Base-by-base conservation (phyloP, 2,888 invertebrate species). In the Geotrupes spiniger region DNA sequence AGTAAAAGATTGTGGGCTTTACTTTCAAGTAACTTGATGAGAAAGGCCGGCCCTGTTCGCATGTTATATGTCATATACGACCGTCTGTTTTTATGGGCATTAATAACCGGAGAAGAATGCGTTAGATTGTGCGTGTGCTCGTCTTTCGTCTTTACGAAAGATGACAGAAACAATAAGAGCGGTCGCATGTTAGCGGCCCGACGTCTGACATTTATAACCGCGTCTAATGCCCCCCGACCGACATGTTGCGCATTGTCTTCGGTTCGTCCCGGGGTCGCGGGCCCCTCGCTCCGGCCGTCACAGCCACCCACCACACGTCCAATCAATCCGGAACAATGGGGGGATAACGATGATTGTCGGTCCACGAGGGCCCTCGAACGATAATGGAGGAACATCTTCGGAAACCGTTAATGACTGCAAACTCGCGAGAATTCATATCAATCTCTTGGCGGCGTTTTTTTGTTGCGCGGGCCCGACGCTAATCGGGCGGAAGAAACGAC, bases 291-390 rank as follows among this genome's bases (percentile, higher is more conserved):
- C n/a, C n/a, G n/a, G n/a, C 59, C 60, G 58, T 61, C 63, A 61
- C 63, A 57, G 60, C 60, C 57, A 56, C 48, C 44, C 51, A 54
- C 57, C 51, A 58, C 58, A 58, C 61, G 59, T 68, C 63, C 67
- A 67, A 70, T 70, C 67, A 66, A 36, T 55, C 57, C 53, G 59
- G 64, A 70, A 70, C 70, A 71, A 70, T 70, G 63, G 62, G 68
- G 62, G 68, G 69, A 69, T 70, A 71, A 71, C 70, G 71, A 71
- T 71, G 70, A 71, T 71, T 71, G 70, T 69, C 66, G 70, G 67
- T 62, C 63, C 56, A 57, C 50, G 65, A 69, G 70, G 56, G 62
- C 66, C 57, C 69, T 64, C 55, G 54, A 63, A 63, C 65, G 64
- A 21, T 21, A 21, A 21, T 69, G 65, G 67, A 69, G 69, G 69